Conservation (phyloP, 1,140 invertebrate species). For the Apis florea region DNA sequence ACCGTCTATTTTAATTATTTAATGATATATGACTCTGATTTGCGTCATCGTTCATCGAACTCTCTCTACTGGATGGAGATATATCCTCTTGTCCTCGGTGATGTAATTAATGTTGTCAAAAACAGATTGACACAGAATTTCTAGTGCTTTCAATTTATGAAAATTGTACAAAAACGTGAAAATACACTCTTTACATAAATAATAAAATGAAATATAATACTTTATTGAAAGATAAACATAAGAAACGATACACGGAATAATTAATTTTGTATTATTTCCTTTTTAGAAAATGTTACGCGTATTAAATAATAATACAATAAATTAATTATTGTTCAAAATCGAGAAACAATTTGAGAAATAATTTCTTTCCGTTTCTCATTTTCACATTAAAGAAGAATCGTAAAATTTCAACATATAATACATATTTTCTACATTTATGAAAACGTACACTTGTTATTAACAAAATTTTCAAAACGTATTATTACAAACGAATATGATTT, state of each 20-base stretch:
- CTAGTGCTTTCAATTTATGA: neutral
- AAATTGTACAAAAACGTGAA: neutral
- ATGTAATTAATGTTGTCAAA: slow-evolving; percentile 34
- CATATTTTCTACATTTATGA: neutral
- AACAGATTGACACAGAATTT: neutral
- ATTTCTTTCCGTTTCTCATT: neutral
- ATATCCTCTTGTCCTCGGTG: no score
- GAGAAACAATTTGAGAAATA: neutral
- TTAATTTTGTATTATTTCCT: no score
- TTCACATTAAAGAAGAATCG: neutral
- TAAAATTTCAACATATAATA: neutral
- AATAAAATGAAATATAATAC: no score
- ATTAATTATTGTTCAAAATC: neutral
- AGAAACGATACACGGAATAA: neutral
- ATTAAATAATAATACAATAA: neutral
- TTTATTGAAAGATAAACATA: neutral
- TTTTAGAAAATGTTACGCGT: neutral
- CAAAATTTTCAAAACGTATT: neutral
- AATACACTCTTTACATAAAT: no score
- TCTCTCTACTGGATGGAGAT: neutral
- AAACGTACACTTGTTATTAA: neutral
- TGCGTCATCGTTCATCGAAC: neutral
- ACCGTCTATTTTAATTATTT: neutral
- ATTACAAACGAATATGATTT: neutral
- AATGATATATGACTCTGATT: slow-evolving; percentile 18